These are phyloP conservation scores for Vireo griseus DNA, from an alignment of 2,797 vertebrate species.

Conservation along the genomic window DNA sequence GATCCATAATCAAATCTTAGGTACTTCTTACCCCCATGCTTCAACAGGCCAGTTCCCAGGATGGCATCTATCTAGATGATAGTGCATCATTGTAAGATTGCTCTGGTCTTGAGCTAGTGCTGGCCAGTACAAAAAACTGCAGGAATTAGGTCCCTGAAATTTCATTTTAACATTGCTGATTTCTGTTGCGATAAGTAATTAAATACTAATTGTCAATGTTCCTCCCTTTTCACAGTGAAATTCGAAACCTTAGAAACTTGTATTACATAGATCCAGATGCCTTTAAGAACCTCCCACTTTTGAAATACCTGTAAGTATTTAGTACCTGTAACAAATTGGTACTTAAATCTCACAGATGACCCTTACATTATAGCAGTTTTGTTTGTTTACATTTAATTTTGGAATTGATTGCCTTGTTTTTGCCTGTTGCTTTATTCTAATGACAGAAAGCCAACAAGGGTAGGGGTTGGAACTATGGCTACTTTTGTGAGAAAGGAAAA, in stretches of 20 bases:
- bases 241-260: conserved; percentile 88
- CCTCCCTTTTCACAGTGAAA: conserved; percentile 81
- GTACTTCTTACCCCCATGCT: not conserved
- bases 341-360: not conserved
- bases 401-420: not conserved
- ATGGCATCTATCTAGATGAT: not conserved
- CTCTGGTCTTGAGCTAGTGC: not conserved
- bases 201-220: not conserved
- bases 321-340: conserved; percentile 66
- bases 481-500: not conserved
- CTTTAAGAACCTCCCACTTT: conserved; percentile 85
- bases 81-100: not conserved
- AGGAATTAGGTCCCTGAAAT: not conserved
- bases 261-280: conserved; percentile 83
- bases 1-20: not conserved
- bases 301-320: conserved; percentile 92
- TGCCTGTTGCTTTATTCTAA: not conserved
- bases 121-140: not conserved
- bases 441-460: not conserved
- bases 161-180: not conserved
- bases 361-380: not conserved
- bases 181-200: not conserved
- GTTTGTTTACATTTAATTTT: not conserved
- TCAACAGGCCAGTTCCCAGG: not conserved
- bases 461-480: not conserved